Base-by-base conservation (phyloP, 2,113 vertebrate species). In the Zingel zingel region DNA sequence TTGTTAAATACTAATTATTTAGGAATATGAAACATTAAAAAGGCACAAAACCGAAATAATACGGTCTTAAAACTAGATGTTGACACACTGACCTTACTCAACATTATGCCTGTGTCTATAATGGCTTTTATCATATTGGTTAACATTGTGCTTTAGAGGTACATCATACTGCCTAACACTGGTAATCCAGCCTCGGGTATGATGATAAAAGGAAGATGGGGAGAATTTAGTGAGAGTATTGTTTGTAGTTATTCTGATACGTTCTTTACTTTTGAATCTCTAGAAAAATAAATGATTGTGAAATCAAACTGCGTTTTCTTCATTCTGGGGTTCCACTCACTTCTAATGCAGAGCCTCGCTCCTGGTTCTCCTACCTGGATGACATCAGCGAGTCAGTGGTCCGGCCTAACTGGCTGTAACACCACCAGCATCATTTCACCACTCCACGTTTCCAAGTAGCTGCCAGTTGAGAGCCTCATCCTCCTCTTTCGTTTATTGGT, bases 381-480 rank as follows among this genome's bases (percentile, higher is more conserved):
- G 85, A 92, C 87, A 70, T 79, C 85, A 86, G 62, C 23, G 72
- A 39, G 47, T 53, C 77, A 23, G 25, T 16, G 39, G 43, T 21
- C 64, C 14, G 71, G 64, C 66, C 84, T n/a, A 36, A 36, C 76
- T n/a, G 43, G 43, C 76, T 16, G 25, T 54, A 54, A 59, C 76
- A 65, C 83, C 79, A 68, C 76, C 86, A 88, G 90, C 89, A 91
- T 93, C 92, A 74, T 89, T 88, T 94, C 81, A 67, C 71, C 81
- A 88, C 89, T 95, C 95, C 94, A 95, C 94, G 94, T 95, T 95
- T 94, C 93, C 93, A 94, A 86, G 84, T 88, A 63, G 88, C 80
- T 91, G 90, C 94, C 90, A 89, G 90, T 78, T 58, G 77, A 80
- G 48, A 39, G 13, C 74, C 30, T 36, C 54, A 16, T 77, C 77